A percentile compares a stretch with the other conserved stretches of the same genome.
Evolutionary conservation across 2,888 invertebrate genomes (phyloP).

Genomic region (Nyleta sp.): DNA sequence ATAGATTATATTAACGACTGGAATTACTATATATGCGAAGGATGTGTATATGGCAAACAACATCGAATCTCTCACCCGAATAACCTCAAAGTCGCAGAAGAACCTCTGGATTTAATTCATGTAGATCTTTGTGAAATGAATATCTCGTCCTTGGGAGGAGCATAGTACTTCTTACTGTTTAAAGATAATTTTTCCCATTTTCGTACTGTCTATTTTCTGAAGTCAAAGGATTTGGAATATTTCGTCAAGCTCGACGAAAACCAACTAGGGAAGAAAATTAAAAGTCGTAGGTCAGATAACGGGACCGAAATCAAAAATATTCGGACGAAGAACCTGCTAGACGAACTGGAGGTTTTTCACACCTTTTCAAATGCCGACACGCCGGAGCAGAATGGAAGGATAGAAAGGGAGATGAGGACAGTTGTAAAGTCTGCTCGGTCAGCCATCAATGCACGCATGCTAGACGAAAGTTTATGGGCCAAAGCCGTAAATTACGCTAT

Average conservation of each 20-base stretch:
- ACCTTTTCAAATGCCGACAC: slow-evolving; percentile 6
- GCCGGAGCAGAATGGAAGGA: slow-evolving; percentile 30
- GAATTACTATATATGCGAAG: slow-evolving; percentile 12
- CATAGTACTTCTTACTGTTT: slow-evolving; percentile 14
- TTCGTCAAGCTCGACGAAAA: slow-evolving; percentile 18
- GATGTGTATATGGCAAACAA: slow-evolving; percentile 16
- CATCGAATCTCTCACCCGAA: slow-evolving; percentile 9
- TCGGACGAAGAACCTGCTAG: slow-evolving; percentile 5
- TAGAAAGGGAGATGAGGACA: slow-evolving; percentile 33
- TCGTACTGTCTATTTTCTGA: slow-evolving; percentile 18
- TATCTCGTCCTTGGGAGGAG: slow-evolving; percentile 12
- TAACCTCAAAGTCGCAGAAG: neutral
- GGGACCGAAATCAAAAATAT: slow-evolving; percentile 8
- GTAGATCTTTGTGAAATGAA: slow-evolving; percentile 18
- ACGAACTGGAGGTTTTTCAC: slow-evolving; percentile 22
- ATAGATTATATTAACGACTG: slow-evolving; percentile 11
- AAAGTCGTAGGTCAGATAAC: slow-evolving; percentile 14
- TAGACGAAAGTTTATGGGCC: slow-evolving; percentile 15
- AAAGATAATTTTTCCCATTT: slow-evolving; percentile 20
- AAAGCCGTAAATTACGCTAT: slow-evolving; percentile 16
- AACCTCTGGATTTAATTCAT: slow-evolving; percentile 11
- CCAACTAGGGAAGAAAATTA: slow-evolving; percentile 11
- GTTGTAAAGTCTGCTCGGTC: slow-evolving; percentile 19
- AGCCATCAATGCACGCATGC: neutral
- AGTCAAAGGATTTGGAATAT: neutral